phyloP scores from a whole-genome alignment of 2,888 invertebrate species.

The Rosalia funebris region DNA sequence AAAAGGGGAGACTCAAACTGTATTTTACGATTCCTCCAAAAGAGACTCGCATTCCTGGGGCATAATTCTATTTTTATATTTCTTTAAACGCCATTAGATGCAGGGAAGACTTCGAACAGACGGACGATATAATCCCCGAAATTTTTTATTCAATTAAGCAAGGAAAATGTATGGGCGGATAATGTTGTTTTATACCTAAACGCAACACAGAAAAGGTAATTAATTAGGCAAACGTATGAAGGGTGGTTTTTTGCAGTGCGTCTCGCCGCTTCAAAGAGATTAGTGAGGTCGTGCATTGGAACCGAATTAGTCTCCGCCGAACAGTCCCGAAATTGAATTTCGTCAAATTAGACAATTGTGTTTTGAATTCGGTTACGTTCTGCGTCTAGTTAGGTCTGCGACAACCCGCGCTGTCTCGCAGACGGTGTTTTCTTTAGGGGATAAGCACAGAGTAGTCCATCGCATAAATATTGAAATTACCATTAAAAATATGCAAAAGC shows the following conservation, averaged over 20 bases:
- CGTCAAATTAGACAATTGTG: constrained; percentile 56
- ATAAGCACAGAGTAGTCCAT: constrained; percentile 19
- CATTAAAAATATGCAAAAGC: constrained; percentile 46
- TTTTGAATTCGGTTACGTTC: constrained; percentile 55
- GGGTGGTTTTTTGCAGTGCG: constrained; percentile 44
- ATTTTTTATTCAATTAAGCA: constrained; percentile 14
- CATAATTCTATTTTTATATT: neutral
- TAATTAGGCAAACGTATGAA: constrained; percentile 46
- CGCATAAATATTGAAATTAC: constrained; percentile 43
- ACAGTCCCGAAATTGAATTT: constrained; percentile 53
- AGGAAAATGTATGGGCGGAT: constrained; percentile 5
- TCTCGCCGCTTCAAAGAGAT: constrained; percentile 50
- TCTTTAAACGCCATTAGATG: constrained; percentile 1
- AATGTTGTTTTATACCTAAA: constrained; percentile 14
- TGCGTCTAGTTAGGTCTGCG: constrained; percentile 21
- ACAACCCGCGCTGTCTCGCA: neutral
- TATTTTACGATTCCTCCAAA: neutral
- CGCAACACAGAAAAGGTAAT: constrained; percentile 39
- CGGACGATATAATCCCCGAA: constrained; percentile 1
- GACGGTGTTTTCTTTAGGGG: constrained; percentile 18
- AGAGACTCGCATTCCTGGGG: neutral
- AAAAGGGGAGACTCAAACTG: neutral
- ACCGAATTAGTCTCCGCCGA: constrained; percentile 50
- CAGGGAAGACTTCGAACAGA: neutral
- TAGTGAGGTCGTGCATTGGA: constrained; percentile 51